Base-by-base conservation (phyloP, 2,888 invertebrate genomes). In the Ectemnius continuus region DNA sequence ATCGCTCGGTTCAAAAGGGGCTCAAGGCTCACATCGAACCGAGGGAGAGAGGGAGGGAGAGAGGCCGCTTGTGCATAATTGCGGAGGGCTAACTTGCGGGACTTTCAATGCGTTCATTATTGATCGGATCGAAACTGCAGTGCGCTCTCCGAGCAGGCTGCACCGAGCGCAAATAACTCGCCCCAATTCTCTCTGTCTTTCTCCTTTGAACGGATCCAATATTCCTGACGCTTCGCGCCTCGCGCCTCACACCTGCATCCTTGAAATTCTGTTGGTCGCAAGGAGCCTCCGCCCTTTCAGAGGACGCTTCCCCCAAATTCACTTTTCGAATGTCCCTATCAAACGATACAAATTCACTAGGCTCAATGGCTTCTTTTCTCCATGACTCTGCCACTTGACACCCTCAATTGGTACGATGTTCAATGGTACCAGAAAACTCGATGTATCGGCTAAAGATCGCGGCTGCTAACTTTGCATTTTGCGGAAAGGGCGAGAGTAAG, bases 391-490 rank as follows among this genome's bases (percentile, higher is more conserved):
- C 14, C 47, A 47, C 47, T 47, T 0, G 2, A 14, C 47, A n/a
- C 47, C n/a, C n/a, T 47, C 47, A 4, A 14, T 47, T 6, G 1
- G 2, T 47, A 47, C 23, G 3, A 23, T 23, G 23, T 3, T 23
- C n/a, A 47, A 52, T 52, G 16, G 52, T 52, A 16, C 23, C 23
- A 23, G 23, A 23, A 23, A 23, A 23, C 23, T 23, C 23, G 1
- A 2, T 3, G 23, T 23, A 3, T 23, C 23, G 23, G 23, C 2
- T 14, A 52, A 52, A 52, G 52, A 52, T 52, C 52, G 52, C 52
- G 52, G 16, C 16, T 16, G 52, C 52, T 52, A 13, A 52, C 52
- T 61, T 61, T 61, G 47, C 61, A 61, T 61, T 61, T 61, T 61
- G 14, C 47, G 14, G 46, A 61, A 61, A 14, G 16, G 20, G 13